Evolutionary conservation across 2,797 vertebrate species (phyloP).

Genomic region (Synaphobranchus kaupii): DNA sequence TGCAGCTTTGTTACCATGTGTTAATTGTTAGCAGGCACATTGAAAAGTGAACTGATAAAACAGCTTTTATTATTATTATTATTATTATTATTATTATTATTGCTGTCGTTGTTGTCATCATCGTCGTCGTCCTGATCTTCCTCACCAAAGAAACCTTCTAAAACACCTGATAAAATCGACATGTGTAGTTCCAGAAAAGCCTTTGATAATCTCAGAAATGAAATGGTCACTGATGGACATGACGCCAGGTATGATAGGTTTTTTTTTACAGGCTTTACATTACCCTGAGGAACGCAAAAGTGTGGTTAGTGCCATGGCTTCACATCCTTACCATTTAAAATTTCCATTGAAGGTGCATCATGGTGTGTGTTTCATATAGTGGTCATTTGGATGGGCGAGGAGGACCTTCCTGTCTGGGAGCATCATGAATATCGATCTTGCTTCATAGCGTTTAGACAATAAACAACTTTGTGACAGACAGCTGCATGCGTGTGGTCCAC

Average conservation of each 20-base stretch:
- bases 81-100: slow-evolving; percentile 37
- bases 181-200: neutral
- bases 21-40: slow-evolving; percentile 2
- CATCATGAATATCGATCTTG: neutral
- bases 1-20: neutral
- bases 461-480: slow-evolving; percentile 11
- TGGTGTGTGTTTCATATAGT: neutral
- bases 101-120: slow-evolving; percentile 24
- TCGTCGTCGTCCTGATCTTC: slow-evolving; percentile 44
- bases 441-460: neutral
- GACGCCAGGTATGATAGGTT: neutral
- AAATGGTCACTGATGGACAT: neutral
- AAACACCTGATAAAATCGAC: neutral
- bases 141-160: neutral
- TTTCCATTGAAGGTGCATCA: neutral
- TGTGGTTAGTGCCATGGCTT: neutral
- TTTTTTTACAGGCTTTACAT: neutral
- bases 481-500: neutral
- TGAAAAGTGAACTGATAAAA: neutral
- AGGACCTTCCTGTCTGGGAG: neutral
- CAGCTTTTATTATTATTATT: slow-evolving; percentile 1
- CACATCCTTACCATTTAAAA: neutral
- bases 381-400: neutral
- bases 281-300: neutral
- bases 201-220: neutral